A percentile compares a stretch with the other conserved stretches of the same genome.
Conservation (phyloP, 2,113 vertebrate genomes). For the Euleptes europaea region DNA sequence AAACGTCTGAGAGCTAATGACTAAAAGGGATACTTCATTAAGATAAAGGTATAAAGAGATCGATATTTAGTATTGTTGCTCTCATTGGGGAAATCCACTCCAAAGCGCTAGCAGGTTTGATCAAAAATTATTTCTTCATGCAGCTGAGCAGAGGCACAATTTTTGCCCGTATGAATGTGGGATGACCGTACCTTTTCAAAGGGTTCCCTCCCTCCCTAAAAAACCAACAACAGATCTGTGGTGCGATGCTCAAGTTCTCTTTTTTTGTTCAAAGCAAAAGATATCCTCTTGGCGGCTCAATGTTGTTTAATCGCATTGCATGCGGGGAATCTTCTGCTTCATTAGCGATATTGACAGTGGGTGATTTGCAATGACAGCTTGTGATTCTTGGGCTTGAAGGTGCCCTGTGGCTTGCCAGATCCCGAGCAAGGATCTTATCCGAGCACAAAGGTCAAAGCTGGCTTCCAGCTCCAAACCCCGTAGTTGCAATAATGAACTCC, state of each 20-base stretch:
- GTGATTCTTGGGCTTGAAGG: constrained; percentile 66
- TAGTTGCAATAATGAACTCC: too few relatives aligned
- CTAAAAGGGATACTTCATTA: constrained; percentile 67
- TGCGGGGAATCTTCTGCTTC: constrained; percentile 72
- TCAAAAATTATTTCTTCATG: constrained; percentile 59
- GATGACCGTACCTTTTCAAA: constrained; percentile 63
- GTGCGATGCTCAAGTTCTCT: constrained; percentile 8
- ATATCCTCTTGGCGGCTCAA: constrained; percentile 39
- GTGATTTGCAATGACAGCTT: constrained; percentile 57
- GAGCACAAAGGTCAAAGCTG: not conserved
- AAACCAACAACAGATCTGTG: too few relatives aligned
- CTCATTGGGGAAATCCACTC: constrained; percentile 58
- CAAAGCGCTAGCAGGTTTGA: constrained; percentile 54
- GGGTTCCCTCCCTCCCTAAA: not conserved
- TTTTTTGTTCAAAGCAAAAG: constrained; percentile 44
- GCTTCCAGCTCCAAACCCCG: too few relatives aligned
- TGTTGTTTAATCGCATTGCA: constrained; percentile 70
- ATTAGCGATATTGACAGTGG: constrained; percentile 74
- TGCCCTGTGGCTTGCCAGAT: not conserved
- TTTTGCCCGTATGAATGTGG: constrained; percentile 58
- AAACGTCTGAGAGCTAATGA: constrained; percentile 57
- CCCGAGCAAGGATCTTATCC: not conserved
- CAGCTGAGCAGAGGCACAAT: constrained; percentile 56
- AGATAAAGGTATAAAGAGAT: constrained; percentile 68
- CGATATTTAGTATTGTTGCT: constrained; percentile 65